These are phyloP conservation scores for Diachasma alloeum DNA, from an alignment of 1,140 invertebrate species.

Conservation along the genomic window DNA sequence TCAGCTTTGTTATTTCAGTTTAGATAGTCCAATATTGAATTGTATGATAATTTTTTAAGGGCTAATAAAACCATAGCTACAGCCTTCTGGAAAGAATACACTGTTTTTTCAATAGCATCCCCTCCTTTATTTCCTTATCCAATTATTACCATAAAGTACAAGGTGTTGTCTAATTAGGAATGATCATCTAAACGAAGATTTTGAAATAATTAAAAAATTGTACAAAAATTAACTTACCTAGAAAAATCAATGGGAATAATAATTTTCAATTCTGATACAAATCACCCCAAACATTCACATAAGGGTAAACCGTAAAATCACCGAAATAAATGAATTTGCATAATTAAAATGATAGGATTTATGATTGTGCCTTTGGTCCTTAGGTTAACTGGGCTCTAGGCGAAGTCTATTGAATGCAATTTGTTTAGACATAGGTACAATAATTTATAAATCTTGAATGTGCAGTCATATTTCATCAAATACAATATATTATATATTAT, in stretches of 20 bases:
- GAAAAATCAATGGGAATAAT: no score
- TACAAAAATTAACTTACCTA: no score
- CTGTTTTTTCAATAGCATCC: not conserved
- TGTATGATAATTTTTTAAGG: not conserved
- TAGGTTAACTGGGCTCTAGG: constrained; percentile 61
- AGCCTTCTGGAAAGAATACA: not conserved
- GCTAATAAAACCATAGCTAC: not conserved
- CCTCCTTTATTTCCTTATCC: not conserved
- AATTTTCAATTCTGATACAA: no score
- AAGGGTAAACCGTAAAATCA: not conserved
- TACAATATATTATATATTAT: constrained; percentile 53
- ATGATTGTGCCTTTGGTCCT: constrained; percentile 64
- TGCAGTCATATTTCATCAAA: constrained; percentile 56
- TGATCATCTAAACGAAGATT: no score
- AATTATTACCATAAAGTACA: not conserved
- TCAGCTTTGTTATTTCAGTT: not conserved
- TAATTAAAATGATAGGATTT: constrained; percentile 4
- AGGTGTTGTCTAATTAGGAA: no score
- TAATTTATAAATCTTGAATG: constrained; percentile 63
- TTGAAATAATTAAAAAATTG: no score
- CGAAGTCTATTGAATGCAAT: constrained; percentile 61
- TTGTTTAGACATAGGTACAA: constrained; percentile 56
- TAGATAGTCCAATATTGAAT: not conserved
- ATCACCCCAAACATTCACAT: no score
- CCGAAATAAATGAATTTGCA: not conserved